These are phyloP conservation scores for Stenurella melanura DNA, from an alignment of 2,888 invertebrate species.

Conservation along the genomic window DNA sequence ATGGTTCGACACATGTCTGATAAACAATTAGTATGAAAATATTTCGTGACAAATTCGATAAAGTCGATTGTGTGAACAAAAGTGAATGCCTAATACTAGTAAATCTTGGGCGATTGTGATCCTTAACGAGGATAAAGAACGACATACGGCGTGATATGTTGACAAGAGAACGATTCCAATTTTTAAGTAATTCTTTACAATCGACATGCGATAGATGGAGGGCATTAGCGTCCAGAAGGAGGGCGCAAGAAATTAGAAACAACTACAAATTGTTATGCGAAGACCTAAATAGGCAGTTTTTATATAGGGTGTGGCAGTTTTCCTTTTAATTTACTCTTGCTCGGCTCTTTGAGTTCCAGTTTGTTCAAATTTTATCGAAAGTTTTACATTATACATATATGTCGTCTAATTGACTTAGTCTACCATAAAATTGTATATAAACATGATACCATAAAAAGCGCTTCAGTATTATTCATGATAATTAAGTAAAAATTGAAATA, in stretches of 20 bases:
- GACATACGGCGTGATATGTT: constrained; percentile 72
- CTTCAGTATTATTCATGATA: too few species aligned
- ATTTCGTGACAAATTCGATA: constrained; percentile 69
- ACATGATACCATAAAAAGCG: too few species aligned
- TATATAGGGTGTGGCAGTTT: neutral
- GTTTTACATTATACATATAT: too few species aligned
- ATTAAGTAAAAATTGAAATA: too few species aligned
- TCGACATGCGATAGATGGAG: constrained; percentile 60
- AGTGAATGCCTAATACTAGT: constrained; percentile 51
- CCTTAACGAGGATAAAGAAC: constrained; percentile 58
- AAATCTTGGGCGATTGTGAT: constrained; percentile 57
- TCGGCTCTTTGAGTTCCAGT: too few species aligned
- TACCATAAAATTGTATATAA: too few species aligned
- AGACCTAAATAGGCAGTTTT: neutral
- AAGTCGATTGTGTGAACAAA: constrained; percentile 56
- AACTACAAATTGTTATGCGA: neutral
- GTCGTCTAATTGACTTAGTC: too few species aligned
- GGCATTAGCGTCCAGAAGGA: constrained; percentile 48
- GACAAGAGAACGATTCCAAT: constrained; percentile 69
- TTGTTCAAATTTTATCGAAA: too few species aligned
- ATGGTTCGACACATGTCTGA: constrained; percentile 68
- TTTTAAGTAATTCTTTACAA: constrained; percentile 60
- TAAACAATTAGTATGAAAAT: constrained; percentile 69
- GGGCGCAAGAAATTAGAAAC: constrained; percentile 25
- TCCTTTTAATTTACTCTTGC: too few species aligned